Evolutionary conservation across 1,140 invertebrate genomes (phyloP), one percentile per base, ranked within the genome.

Genomic region (Ostrea edulis): DNA sequence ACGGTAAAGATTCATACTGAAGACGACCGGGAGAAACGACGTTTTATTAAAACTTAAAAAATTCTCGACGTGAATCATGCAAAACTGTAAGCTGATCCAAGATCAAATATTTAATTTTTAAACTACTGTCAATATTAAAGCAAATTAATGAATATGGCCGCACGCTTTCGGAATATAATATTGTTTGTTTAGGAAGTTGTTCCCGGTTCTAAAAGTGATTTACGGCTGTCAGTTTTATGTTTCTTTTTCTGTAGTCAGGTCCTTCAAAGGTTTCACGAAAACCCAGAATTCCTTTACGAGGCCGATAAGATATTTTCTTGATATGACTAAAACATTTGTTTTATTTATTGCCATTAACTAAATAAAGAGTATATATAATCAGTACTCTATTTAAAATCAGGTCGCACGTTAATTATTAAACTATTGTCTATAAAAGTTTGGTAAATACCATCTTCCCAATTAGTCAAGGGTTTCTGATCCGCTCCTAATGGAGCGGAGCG

Each of bases 61-160:
- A 12, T 25, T 35, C 25, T 25, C 5, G 22, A 77, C 68, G 25
- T 29, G 68, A 77, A 77, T 35, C 68, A 77, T 25, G 35, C 25
- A 77, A 8, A 14, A 77, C 68, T 35, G 29, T 35, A 77, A 77
- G 25, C 68, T 35, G 25, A 25, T 77, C 68, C 22, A 9, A 77
- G 25, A 35, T 77, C 68, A 77, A 44, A 77, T 77, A 77, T 77
- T 77, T 77, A 25, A 29, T 25, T 77, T 77, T 35, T 14, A 17
- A 77, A 77, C 68, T 25, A 77, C 68, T 77, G 25, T 77, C 68
- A 77, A 77, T 77, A 77, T 77, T 77, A 77, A 77, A 77, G 29
- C 68, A 77, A 35, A 25, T 77, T 77, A 77, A 77, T 77, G 68
- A 77, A 77, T 77, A 35, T 77, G 68, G 25, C 25, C 68, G 68